Percentiles rank a stretch among this genome's conserved stretches.
Conservation (phyloP, 2,888 invertebrate genomes). For the Unio pictorum region DNA sequence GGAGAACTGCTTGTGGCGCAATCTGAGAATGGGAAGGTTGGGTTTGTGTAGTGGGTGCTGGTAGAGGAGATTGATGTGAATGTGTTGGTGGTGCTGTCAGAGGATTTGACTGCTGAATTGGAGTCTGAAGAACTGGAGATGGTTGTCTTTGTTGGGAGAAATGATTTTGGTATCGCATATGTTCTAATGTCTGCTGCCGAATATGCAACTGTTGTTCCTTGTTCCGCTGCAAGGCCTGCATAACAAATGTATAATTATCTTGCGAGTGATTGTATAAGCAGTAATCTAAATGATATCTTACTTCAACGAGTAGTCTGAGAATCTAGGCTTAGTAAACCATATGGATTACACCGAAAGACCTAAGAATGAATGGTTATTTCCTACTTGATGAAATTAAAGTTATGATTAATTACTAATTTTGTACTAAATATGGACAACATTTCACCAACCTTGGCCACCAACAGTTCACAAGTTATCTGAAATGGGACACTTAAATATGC, state of each 20-base stretch:
- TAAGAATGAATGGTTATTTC: too few relatives aligned
- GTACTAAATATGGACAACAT: too few relatives aligned
- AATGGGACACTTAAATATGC: too few relatives aligned
- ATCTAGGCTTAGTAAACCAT: too few relatives aligned
- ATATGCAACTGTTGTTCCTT: conserved; percentile 63
- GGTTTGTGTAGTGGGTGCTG: background rate
- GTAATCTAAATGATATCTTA: too few relatives aligned
- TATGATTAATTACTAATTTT: too few relatives aligned
- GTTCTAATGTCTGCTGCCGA: conserved; percentile 53
- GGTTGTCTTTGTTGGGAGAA: conserved; percentile 7
- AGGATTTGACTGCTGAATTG: conserved; percentile 9
- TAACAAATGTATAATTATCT: background rate
- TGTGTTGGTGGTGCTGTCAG: background rate
- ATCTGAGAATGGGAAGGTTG: conserved; percentile 2
- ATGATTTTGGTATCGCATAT: conserved; percentile 37
- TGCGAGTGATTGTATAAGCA: too few relatives aligned
- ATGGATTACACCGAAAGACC: too few relatives aligned
- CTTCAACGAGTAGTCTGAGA: too few relatives aligned
- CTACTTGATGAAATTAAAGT: too few relatives aligned
- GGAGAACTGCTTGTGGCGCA: conserved; percentile 6
- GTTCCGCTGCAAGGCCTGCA: conserved; percentile 60
- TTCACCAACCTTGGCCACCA: too few relatives aligned
- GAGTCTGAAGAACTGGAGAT: background rate
- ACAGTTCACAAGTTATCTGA: too few relatives aligned
- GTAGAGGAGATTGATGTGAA: conserved; percentile 14